Base-by-base conservation (phyloP, 2,113 vertebrate genomes). In the Alligator sinensis region DNA sequence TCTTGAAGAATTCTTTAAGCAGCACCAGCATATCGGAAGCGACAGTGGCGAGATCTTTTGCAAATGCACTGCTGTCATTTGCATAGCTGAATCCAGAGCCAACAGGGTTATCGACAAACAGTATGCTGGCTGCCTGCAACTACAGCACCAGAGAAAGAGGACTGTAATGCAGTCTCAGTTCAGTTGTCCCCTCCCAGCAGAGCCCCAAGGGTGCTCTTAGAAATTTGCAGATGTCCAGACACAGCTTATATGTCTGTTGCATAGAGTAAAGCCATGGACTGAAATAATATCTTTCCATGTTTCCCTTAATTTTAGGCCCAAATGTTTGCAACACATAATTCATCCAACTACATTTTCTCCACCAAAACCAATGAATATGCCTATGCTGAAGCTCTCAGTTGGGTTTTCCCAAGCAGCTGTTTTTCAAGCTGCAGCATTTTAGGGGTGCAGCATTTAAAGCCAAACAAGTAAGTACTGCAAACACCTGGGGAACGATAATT, bases 71-170 rank as follows among this genome's bases (percentile, higher is more conserved):
- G 1, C 96, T 92, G 0, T 94, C 72, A 11, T 99, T 98, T 4
- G 98, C 98, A 21, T 99, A 99, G 94, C 99, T 99, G 96, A 98
- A 99, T 79, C 99, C 99, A 1, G 98, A 98, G 62, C 99, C 99
- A 78, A 99, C 99, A 0, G 99, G 99, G 95, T 99, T 99, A 93
- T 99, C 99, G 74, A 99, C 99, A 84, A 99, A 99, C 47, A 99
- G 97, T 74, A 99, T 62, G 70, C 98, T 99, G 95, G 99, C 98
- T 58, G 98, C 97, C 95, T 98, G 98, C 72, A 99, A 95, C 99
- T 99, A 92, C 1, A 80, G 0, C 47, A 80, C 80, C 61, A 77
- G 85, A 68, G 85, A 95, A 93, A 87, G 64, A 30, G 86, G 9
- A 16, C 55, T 76, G 78, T 55, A 5, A 28, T 30, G 74, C 90